Evolutionary conservation across 2,797 vertebrate genomes (phyloP).

Genomic region (Lycodopsis pacificus): DNA sequence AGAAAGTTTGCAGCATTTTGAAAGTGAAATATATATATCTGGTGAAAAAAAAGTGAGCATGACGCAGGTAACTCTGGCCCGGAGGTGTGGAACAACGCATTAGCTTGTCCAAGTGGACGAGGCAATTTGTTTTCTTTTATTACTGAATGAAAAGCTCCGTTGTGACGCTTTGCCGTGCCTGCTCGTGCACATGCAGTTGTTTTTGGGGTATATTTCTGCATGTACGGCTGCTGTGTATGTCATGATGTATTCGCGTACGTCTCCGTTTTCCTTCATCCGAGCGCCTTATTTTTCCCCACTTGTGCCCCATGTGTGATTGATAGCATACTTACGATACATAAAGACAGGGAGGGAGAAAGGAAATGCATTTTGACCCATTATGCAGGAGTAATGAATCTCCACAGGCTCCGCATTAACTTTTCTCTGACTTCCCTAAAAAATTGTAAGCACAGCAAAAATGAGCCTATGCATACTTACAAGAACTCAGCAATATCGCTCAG

Average conservation of each 20-base stretch:
- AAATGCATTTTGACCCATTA: slow-evolving; percentile 62
- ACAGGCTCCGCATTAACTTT: slow-evolving; percentile 58
- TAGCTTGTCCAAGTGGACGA: slow-evolving; percentile 65
- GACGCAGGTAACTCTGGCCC: slow-evolving; percentile 34
- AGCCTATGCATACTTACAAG: slow-evolving; percentile 47
- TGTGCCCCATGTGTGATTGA: slow-evolving; percentile 49
- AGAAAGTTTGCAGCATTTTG: slow-evolving; percentile 46
- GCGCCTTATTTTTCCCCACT: slow-evolving; percentile 17
- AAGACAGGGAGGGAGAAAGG: slow-evolving; percentile 10
- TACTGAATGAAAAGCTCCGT: slow-evolving; percentile 58
- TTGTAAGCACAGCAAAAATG: slow-evolving; percentile 63
- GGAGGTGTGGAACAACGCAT: slow-evolving; percentile 64
- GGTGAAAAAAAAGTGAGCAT: slow-evolving; percentile 44
- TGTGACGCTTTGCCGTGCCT: slow-evolving; percentile 7
- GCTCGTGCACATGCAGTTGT: neutral
- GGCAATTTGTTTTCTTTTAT: slow-evolving; percentile 69
- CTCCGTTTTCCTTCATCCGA: slow-evolving; percentile 15
- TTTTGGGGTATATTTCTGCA: neutral
- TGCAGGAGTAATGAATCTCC: slow-evolving; percentile 68
- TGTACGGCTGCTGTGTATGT: neutral
- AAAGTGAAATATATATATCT: slow-evolving; percentile 50
- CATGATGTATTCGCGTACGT: slow-evolving; percentile 13
- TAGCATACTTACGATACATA: slow-evolving; percentile 49
- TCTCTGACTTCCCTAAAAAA: slow-evolving; percentile 43
- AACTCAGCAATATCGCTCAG: slow-evolving; percentile 59